phyloP scores from a whole-genome alignment of 2,888 invertebrate genomes.

The Unio pictorum region DNA sequence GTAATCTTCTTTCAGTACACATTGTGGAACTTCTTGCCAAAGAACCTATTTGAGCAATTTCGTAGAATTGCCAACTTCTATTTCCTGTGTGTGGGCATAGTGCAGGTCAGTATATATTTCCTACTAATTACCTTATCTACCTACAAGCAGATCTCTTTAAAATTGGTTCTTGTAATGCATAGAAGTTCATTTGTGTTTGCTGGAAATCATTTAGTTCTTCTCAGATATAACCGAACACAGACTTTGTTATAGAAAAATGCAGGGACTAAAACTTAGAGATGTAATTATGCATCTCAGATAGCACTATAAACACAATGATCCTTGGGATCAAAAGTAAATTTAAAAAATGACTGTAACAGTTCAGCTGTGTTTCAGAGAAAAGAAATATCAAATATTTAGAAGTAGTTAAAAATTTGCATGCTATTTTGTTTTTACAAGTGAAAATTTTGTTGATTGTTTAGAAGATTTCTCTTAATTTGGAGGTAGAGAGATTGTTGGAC shows the following conservation, averaged over 20 bases:
- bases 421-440: no score
- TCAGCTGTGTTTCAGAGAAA: no score
- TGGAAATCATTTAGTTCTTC: background rate
- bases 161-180: background rate
- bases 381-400: no score
- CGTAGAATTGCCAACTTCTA: constrained; percentile 88
- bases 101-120: constrained; percentile 75
- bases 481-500: no score
- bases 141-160: background rate
- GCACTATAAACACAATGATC: no score
- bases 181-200: background rate
- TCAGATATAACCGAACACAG: background rate
- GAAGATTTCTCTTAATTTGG: no score
- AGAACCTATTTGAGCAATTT: constrained; percentile 88
- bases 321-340: no score
- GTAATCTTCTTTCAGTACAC: constrained; percentile 78
- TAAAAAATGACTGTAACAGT: no score
- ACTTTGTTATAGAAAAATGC: background rate
- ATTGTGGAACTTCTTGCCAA: constrained; percentile 83
- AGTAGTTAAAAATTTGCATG: no score
- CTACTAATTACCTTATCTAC: background rate
- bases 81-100: constrained; percentile 82
- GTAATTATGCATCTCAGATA: background rate
- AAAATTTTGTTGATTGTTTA: no score
- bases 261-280: background rate